phyloP scores from a whole-genome alignment of 2,797 vertebrate genomes.

The Myoxocephalus aenaeus region DNA sequence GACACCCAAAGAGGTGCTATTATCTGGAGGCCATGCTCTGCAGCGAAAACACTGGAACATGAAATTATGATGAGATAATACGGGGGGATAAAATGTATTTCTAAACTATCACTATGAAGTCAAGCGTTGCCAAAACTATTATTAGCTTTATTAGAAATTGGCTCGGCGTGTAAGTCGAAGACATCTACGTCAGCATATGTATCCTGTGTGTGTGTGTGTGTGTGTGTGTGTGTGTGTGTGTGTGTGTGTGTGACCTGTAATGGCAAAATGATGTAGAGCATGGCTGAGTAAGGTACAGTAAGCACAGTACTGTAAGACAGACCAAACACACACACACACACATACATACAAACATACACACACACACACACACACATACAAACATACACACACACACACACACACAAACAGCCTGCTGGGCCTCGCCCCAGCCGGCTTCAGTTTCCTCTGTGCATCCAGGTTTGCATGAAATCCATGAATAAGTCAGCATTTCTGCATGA shows the following conservation, averaged over 20 bases:
- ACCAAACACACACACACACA: conserved; percentile 13
- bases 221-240: conserved; percentile 27
- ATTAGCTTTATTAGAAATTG: conserved; percentile 44
- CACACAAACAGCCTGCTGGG: conserved; percentile 21
- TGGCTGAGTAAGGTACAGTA: conserved; percentile 54
- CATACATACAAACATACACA: conserved; percentile 20
- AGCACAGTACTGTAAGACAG: conserved; percentile 38
- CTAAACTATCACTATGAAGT: conserved; percentile 14
- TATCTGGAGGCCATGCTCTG: background rate
- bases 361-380: conserved; percentile 31
- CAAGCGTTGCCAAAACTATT: conserved; percentile 42
- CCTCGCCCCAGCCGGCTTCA: conserved; percentile 61
- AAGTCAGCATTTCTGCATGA: conserved; percentile 82
- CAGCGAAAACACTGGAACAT: conserved; percentile 16
- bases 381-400: conserved; percentile 23
- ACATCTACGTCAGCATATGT: conserved; percentile 42
- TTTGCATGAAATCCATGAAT: conserved; percentile 83
- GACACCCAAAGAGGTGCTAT: background rate
- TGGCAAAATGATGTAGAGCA: conserved; percentile 65
- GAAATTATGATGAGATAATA: conserved; percentile 31
- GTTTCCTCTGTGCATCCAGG: conserved; percentile 71
- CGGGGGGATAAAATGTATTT: conserved; percentile 4
- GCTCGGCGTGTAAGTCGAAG: conserved; percentile 32
- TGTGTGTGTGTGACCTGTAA: conserved; percentile 54
- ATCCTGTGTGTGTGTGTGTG: conserved; percentile 20